Base-by-base conservation (phyloP, 1,140 invertebrate genomes). In the Ooceraea biroi region DNA sequence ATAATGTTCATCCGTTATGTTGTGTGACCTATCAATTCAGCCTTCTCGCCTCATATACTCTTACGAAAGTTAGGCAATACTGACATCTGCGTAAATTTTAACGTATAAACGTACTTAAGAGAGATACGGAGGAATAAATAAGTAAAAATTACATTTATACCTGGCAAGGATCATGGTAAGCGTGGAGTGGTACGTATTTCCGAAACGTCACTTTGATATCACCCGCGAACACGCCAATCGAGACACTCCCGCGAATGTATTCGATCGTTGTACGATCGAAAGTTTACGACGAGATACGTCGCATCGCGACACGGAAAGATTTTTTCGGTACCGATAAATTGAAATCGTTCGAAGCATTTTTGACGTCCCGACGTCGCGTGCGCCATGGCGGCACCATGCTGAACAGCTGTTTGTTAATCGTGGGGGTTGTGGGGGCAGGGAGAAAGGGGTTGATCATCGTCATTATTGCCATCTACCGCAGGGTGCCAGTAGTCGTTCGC, bases 301-400 rank as follows among this genome's bases (percentile, higher is more conserved):
- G 72, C 77, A 44, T 61, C 66, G 22, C 41, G 17, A 41, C 78
- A 30, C 73, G 84, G 66, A 41, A 85, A 83, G 71, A 86, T 27
- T 12, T 41, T 80, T 60, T 74, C 57, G 61, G 60, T 68, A 65
- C 44, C 68, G 50, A 68, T 58, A 68, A 80, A n/a, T 74, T 41
- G 84, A 61, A 85, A 86, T 69, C 27, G 46, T 30, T 58, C 66
- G 17, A 27, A 88, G 17, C 74, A 78, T 80, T 57, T 89, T 69
- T 55, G 84, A 86, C 65, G 71, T 72, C 61, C 57, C 73, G 57
- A 73, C 76, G 84, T 89, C 87, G 87, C 87, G 87, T 88, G 86
- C 80, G 87, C 87, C 87, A 89, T 89, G 83, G 84, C 87, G 83
- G 72, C n/a, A n/a, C n/a, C n/a, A n/a, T 83, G 69, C 44, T 44